Base-by-base conservation (phyloP, 1,140 invertebrate genomes). In the Conus betulinus region DNA sequence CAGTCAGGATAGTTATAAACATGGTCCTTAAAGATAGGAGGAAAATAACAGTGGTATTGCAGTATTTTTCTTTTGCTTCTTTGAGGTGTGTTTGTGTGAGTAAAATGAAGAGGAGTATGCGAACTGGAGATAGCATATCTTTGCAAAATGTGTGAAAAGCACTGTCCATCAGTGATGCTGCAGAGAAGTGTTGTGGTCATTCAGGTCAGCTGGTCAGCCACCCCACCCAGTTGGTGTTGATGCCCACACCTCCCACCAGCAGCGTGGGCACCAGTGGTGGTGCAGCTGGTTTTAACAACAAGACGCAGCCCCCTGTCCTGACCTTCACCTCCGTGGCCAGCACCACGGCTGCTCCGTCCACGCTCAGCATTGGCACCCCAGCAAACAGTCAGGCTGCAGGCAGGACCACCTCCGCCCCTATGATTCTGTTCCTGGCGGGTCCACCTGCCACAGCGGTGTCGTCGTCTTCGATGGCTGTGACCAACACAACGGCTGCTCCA, bases 361-460 rank as follows among this genome's bases (percentile, higher is more conserved):
- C 63, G 3, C 11, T 53, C 25, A 27, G 20, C 53, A 25, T 13
- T 63, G 52, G 27, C 15, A 20, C 63, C 11, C 17, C 52, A 3
- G 63, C 27, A 27, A 63, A 63, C 23, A 84, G 39, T 55, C 57
- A 39, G 27, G 13, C 3, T 20, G 17, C 63, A 51, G 63, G 39
- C 17, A 60, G 57, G 57, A 23, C 23, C 84, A 25, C 71, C 71
- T 87, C 71, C 23, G 71, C 85, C 2, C 85, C 67, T 51, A 87
- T 87, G 85, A 87, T 87, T 17, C 71, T 87, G 8, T 55, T 87
- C 20, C 53, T 87, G 85, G 74, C 85, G 0, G 74, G 63, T 13
- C 85, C 85, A 78, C 52, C 85, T 17, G 11, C 1, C n/a, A 79
- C 85, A 1, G 7, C 67, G 5, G 17, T 39, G 5, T n/a, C 20